phyloP scores from a whole-genome alignment of 2,113 vertebrate species.

The Lophotis ruficrista region DNA sequence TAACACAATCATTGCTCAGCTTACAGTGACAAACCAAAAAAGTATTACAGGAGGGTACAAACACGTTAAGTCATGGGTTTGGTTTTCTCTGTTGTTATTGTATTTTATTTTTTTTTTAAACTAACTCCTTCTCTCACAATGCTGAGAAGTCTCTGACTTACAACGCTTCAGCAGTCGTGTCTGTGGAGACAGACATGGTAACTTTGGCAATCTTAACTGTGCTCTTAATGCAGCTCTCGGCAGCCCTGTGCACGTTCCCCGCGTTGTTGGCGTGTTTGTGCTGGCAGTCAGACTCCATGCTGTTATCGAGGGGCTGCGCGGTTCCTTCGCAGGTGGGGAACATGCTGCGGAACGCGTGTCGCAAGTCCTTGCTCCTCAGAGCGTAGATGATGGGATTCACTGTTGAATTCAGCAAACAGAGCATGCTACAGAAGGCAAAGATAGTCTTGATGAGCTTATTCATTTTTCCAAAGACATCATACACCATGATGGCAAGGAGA shows the following conservation, averaged over 20 bases:
- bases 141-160: constrained; percentile 74
- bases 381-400: constrained; percentile 99
- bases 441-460: constrained; percentile 96
- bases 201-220: constrained; percentile 99
- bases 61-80: constrained; percentile 65
- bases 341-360: constrained; percentile 94
- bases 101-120: not conserved
- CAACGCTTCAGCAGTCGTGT: constrained; percentile 95
- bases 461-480: constrained; percentile 98
- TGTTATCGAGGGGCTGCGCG: constrained; percentile 93
- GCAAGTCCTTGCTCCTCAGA: constrained; percentile 95
- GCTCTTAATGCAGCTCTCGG: constrained; percentile 97
- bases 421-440: constrained; percentile 98
- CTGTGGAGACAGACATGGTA: constrained; percentile 99
- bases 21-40: constrained; percentile 64
- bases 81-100: constrained; percentile 44
- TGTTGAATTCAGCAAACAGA: constrained; percentile 97
- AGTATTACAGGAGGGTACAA: constrained; percentile 66
- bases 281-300: constrained; percentile 97
- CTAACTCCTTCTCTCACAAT: constrained; percentile 24
- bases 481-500: constrained; percentile 97
- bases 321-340: constrained; percentile 89
- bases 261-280: constrained; percentile 86
- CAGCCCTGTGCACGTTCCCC: constrained; percentile 90
- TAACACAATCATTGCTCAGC: constrained; percentile 46